phyloP scores from a whole-genome alignment of 2,113 vertebrate genomes.

The Hyla sarda region DNA sequence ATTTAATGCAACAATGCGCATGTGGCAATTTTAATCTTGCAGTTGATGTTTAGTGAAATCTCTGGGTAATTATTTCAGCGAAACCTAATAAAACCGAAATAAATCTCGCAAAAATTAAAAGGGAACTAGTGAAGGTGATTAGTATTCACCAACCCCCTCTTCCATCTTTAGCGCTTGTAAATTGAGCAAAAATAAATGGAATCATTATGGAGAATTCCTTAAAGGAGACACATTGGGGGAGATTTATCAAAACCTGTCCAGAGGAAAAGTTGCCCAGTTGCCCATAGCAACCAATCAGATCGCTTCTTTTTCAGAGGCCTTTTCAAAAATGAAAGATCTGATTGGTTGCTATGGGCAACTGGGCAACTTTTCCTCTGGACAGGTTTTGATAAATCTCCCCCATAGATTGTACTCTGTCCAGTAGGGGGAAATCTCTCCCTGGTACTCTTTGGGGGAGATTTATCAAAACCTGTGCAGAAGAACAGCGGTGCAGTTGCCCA shows the following conservation, averaged over 20 bases:
- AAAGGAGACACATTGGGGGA: background rate
- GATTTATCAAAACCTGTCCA: no score
- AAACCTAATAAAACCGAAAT: slow-evolving; percentile 53
- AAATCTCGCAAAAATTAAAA: slow-evolving; percentile 45
- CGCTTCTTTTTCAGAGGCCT: no score
- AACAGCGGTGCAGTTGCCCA: no score
- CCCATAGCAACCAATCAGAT: no score
- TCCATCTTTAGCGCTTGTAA: background rate
- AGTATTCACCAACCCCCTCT: slow-evolving; percentile 1
- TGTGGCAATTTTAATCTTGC: slow-evolving; percentile 51
- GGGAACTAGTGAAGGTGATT: background rate
- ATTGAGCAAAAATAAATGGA: background rate
- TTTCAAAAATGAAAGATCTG: no score
- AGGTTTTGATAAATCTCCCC: background rate
- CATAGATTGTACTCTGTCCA: background rate
- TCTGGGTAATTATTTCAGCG: slow-evolving; percentile 51
- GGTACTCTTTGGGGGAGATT: no score
- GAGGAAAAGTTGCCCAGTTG: no score
- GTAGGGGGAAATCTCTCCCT: no score
- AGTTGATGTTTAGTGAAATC: slow-evolving; percentile 51
- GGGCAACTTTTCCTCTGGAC: no score
- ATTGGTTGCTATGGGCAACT: no score
- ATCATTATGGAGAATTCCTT: slow-evolving; percentile 3
- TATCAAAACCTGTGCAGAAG: no score
- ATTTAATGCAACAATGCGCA: slow-evolving; percentile 43